Conservation (phyloP, 2,113 vertebrate genomes). For the Boulengeromyrus knoepffleri region DNA sequence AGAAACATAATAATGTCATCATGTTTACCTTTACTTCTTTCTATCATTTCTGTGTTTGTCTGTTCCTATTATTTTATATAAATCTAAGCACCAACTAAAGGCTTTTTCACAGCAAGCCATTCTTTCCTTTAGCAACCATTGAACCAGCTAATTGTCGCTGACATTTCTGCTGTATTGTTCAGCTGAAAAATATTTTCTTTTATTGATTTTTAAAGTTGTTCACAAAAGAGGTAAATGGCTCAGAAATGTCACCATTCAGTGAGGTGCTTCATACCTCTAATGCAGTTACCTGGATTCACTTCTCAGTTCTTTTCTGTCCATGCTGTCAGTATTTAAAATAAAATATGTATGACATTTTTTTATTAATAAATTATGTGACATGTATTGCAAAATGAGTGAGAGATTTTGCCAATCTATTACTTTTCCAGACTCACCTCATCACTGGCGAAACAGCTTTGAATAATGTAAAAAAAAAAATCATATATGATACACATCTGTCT, state of each 20-base stretch:
- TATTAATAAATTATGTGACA: background rate
- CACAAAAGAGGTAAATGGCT: constrained; percentile 33
- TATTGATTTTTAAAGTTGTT: constrained; percentile 47
- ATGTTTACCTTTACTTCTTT: background rate
- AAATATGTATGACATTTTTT: background rate
- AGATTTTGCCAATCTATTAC: background rate
- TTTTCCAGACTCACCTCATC: background rate
- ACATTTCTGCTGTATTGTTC: constrained; percentile 60
- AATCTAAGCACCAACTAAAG: constrained; percentile 32
- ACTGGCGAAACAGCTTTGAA: background rate
- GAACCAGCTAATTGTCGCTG: constrained; percentile 63
- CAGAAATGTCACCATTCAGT: constrained; percentile 55
- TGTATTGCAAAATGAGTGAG: background rate
- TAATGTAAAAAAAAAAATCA: background rate
- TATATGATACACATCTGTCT: background rate
- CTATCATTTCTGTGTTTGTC: constrained; percentile 13
- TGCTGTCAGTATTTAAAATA: constrained; percentile 27
- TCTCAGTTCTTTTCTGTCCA: constrained; percentile 41
- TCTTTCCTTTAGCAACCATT: constrained; percentile 44
- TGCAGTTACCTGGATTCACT: constrained; percentile 42
- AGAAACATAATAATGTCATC: background rate
- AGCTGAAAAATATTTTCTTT: constrained; percentile 51
- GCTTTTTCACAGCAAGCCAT: constrained; percentile 57
- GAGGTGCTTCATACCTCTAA: constrained; percentile 30
- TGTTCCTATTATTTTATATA: constrained; percentile 42